Conservation (phyloP, 2,888 invertebrate species). For the Silvanus unidentatus region DNA sequence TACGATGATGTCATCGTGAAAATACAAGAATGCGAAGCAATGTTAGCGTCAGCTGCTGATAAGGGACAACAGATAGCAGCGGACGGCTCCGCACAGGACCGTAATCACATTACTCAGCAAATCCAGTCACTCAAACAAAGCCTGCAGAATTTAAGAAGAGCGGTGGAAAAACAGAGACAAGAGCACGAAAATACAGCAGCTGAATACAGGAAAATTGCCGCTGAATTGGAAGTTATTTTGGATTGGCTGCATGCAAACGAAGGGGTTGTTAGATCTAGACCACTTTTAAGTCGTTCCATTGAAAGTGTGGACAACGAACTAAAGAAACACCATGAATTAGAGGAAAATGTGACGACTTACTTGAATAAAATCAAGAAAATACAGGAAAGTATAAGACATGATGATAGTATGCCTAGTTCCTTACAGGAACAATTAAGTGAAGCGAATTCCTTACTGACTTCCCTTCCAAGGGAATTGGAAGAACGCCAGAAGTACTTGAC, state of each 20-base stretch:
- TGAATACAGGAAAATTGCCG: constrained; percentile 78
- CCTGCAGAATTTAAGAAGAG: constrained; percentile 67
- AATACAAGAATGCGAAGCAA: constrained; percentile 86
- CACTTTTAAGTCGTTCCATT: constrained; percentile 70
- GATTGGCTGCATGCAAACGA: constrained; percentile 81
- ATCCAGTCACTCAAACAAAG: constrained; percentile 82
- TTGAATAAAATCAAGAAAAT: constrained; percentile 58
- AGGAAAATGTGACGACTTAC: constrained; percentile 62
- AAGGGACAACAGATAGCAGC: constrained; percentile 90
- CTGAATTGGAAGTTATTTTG: constrained; percentile 75
- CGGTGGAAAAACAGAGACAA: constrained; percentile 79
- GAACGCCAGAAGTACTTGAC: constrained; percentile 76
- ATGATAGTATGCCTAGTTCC: constrained; percentile 73
- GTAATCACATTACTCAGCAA: constrained; percentile 82
- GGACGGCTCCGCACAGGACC: constrained; percentile 81
- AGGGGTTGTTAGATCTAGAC: constrained; percentile 73
- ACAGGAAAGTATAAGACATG: constrained; percentile 65
- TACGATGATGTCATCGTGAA: constrained; percentile 81
- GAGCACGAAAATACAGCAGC: constrained; percentile 84
- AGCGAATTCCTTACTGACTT: constrained; percentile 69
- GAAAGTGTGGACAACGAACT: constrained; percentile 76
- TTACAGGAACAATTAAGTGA: constrained; percentile 80
- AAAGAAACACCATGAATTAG: constrained; percentile 66
- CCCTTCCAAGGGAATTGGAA: constrained; percentile 72
- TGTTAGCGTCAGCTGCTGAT: constrained; percentile 79